Evolutionary conservation across 2,888 invertebrate genomes (phyloP).

Genomic region (Tuta absoluta): DNA sequence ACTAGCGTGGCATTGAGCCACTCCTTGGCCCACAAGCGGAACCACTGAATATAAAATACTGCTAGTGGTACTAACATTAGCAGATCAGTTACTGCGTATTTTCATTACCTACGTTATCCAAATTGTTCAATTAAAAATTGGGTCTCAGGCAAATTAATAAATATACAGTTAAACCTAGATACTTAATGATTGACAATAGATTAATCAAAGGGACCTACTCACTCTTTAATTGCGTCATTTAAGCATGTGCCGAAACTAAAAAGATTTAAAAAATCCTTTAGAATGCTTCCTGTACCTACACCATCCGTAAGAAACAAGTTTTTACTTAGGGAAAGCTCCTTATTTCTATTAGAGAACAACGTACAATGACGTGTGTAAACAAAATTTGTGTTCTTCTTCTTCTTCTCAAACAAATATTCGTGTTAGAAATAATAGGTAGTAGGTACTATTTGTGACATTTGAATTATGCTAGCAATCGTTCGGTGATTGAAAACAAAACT

Average conservation of each 20-base stretch:
- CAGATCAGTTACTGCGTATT: conserved; percentile 7
- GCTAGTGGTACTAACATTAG: conserved; percentile 8
- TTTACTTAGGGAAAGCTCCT: no score
- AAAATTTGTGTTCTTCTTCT: background rate
- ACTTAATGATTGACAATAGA: no score
- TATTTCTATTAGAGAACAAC: no score
- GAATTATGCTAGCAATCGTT: background rate
- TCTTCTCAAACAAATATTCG: background rate
- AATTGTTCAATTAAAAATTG: no score
- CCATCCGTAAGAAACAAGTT: no score
- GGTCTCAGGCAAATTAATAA: no score
- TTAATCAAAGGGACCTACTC: no score
- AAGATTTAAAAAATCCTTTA: no score
- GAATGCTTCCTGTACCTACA: no score
- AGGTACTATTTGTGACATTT: conserved; percentile 7
- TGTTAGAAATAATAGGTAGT: background rate
- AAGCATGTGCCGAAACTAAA: no score
- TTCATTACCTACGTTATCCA: background rate
- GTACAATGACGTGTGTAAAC: background rate
- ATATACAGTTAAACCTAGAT: no score
- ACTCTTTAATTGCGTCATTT: no score
- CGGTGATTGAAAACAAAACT: background rate
- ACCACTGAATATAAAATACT: background rate
- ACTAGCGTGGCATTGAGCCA: conserved; percentile 21
- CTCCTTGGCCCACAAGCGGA: conserved; percentile 22